Conservation (phyloP, 2,797 vertebrate species). For the Galago senegalensis region DNA sequence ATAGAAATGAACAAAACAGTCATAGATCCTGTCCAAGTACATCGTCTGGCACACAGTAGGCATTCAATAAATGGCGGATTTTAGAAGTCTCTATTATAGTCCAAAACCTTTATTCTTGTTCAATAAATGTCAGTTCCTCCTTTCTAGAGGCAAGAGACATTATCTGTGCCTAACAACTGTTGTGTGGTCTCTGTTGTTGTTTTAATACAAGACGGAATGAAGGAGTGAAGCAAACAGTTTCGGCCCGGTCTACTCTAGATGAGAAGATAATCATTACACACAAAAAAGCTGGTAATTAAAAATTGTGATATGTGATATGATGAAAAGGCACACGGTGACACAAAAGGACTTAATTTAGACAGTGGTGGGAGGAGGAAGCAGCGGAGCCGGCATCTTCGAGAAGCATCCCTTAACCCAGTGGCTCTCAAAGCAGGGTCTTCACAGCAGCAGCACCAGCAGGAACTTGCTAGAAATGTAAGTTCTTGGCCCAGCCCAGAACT, state of each 20-base stretch:
- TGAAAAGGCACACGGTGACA: background rate
- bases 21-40: background rate
- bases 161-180: accelerated
- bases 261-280: background rate
- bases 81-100: background rate
- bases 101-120: background rate
- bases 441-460: background rate
- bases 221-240: background rate
- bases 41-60: background rate
- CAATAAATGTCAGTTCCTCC: background rate
- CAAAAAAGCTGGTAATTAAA: background rate
- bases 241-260: background rate
- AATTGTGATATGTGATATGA: background rate
- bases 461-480: background rate
- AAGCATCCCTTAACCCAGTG: background rate
- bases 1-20: background rate
- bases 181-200: background rate
- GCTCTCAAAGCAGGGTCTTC: background rate
- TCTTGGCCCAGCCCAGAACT: background rate
- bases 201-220: background rate
- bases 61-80: background rate
- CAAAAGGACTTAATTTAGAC: background rate
- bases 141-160: background rate
- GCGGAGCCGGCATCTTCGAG: background rate
- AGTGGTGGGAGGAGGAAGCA: accelerated